phyloP scores from a whole-genome alignment of 1,140 invertebrate species.

The Drosophila parvula region DNA sequence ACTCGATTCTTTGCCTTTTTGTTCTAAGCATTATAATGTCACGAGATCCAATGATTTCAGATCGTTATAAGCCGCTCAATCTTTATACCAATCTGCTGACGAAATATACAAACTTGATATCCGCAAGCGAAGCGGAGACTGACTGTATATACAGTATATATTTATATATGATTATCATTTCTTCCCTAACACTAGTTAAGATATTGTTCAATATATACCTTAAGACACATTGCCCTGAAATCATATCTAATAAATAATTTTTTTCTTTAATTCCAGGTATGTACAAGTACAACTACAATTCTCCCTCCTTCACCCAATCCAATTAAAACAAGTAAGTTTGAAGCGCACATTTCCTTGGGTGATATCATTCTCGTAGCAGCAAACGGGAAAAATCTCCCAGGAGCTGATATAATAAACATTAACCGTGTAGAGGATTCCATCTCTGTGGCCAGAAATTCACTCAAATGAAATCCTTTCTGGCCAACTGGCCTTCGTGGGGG shows the following conservation, averaged over 20 bases:
- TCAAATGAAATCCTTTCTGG: conserved; percentile 22
- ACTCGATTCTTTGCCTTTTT: too few species aligned
- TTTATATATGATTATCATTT: neutral
- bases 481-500: neutral
- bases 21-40: too few species aligned
- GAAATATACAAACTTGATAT: too few species aligned
- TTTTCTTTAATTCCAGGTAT: conserved; percentile 26
- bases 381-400: neutral
- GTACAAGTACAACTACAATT: neutral
- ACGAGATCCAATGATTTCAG: too few species aligned
- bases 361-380: neutral
- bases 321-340: conserved; percentile 23
- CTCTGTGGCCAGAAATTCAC: neutral
- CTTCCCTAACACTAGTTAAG: neutral
- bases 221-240: too few species aligned
- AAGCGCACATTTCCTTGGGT: conserved; percentile 4
- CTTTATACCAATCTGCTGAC: too few species aligned
- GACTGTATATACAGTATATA: too few species aligned
- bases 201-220: neutral
- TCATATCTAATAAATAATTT: neutral
- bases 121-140: too few species aligned
- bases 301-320: neutral
- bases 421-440: conserved; percentile 3
- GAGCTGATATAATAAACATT: conserved; percentile 22
- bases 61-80: too few species aligned